Evolutionary conservation across 2,113 vertebrate species (phyloP), one percentile per base, ranked within the genome.

Genomic region (Panurus biarmicus): DNA sequence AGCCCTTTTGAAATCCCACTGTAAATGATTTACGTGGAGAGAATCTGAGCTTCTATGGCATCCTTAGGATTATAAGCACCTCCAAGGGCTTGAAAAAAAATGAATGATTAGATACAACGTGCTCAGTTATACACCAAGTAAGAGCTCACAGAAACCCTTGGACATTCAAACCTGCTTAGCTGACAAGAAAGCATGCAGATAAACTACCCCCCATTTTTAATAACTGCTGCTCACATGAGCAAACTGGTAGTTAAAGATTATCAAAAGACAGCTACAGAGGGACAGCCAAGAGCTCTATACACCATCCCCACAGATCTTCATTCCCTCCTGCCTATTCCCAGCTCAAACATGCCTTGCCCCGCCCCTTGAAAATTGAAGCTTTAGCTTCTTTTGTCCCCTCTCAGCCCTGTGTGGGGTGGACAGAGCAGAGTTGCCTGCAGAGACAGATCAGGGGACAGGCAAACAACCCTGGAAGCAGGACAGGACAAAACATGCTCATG

Each of bases 1-100:
- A 94, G 72, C 78, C 65, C 64, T 80, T 83, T 11, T 83, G 85
- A 96, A 94, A 95, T 95, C 85, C 72, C 90, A 57, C 56, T 53
- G 75, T 95, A 93, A 77, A 74, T 57, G 4, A 85, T 85, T 91
- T 85, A 82, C 87, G 74, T 56, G 57, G 48, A 93, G 56, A 88
- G 21, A 90, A 84, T 51, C 18, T 2, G 64, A 94, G 78, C 15
- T 48, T 67, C 60, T 48, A 66, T 36, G 36, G 64, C 69, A 91
- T 93, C 40, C 35, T 81, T 60, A 77, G 60, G 60, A 95, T 84
- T 91, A 66, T 12, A 83, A 48, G 48, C 57, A 87, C 57, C 87
- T 95, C 93, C 64, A 90, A 85, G 78, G 75, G 64, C 60, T 93
- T 89, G 23, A 40, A 61, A 87, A 92, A 93, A 89, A 83, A 83